These are phyloP conservation scores for Cryptoblepharus egeriae DNA, from an alignment of 2,797 vertebrate genomes.

Conservation along the genomic window DNA sequence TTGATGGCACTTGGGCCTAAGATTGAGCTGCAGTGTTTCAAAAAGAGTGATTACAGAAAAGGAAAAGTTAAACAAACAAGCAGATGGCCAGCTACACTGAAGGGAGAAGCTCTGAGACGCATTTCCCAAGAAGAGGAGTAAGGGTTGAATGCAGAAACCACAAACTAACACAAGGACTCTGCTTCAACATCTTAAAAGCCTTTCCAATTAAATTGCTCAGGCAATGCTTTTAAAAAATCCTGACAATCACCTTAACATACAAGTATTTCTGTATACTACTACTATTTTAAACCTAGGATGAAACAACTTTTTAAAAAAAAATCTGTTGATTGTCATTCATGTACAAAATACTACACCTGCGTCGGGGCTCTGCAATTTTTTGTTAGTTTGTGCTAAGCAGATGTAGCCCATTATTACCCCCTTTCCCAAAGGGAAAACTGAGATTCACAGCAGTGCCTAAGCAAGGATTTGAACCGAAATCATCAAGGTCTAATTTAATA, in stretches of 20 bases:
- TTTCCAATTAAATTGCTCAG: neutral
- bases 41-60: conserved; percentile 12
- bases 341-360: neutral
- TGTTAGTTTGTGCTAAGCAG: no score
- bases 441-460: neutral
- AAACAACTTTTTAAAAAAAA: neutral
- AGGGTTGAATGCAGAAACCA: neutral
- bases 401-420: neutral
- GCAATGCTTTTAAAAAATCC: neutral
- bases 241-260: no score
- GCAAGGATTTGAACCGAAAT: neutral
- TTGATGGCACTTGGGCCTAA: conserved; percentile 21
- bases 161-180: neutral
- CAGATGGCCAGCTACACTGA: neutral
- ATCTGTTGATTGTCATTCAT: neutral
- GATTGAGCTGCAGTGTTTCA: conserved; percentile 32
- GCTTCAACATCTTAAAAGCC: neutral
- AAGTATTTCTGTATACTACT: neutral
- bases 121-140: neutral
- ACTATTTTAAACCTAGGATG: neutral
- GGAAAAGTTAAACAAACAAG: neutral
- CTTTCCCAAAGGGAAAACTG: neutral
- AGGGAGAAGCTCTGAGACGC: neutral
- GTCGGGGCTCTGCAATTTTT: neutral
- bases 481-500: neutral